Evolutionary conservation across 2,113 vertebrate species (phyloP), one percentile per base, ranked within the genome.

Genomic region (Ciconia boyciana): DNA sequence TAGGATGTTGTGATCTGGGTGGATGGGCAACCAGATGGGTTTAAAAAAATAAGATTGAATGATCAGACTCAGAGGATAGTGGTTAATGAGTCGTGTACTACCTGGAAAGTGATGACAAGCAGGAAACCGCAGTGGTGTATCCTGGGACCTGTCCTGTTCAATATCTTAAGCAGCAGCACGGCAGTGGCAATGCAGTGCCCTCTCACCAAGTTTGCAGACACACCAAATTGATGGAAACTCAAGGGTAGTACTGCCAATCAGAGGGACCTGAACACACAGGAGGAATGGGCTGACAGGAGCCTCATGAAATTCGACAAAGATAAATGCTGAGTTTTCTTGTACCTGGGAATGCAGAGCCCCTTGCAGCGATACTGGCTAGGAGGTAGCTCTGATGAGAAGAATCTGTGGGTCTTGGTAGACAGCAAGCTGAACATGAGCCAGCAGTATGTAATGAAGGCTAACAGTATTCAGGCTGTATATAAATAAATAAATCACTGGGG

Each of bases 171-270:
- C 31, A 74, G 16, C 9, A 46, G 26, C 1, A 1, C 46, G 29
- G 26, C 13, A 57, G 13, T 39, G 17, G 17, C 55, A 66, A 8
- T 39, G 28, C 18, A 34, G 11, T 18, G 31, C 15, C 29, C 16
- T 64, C 39, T 19, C 8, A 19, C 29, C 32, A 29, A 60, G 36
- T 69, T 61, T 62, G 8, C 21, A 77, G 25, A 39, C 8, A 17
- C 3, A 29, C 11, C 7, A 44, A 52, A 52, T 9, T 51, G 29
- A 21, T 78, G 39, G 25, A 81, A 72, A 13, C 18, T 54, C 16
- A 11, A 11, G 10, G 15, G 4, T 41, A 26, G 28, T 58, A 19
- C 9, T 77, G n/a, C 44, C 11, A 25, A 0, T 55, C 29, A n/a
- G 39, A 51, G 28, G 18, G 12, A 58, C 48, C 48, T 69, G n/a